Base-by-base conservation (phyloP, 1,140 invertebrate genomes). In the Hesperophylax magnus region DNA sequence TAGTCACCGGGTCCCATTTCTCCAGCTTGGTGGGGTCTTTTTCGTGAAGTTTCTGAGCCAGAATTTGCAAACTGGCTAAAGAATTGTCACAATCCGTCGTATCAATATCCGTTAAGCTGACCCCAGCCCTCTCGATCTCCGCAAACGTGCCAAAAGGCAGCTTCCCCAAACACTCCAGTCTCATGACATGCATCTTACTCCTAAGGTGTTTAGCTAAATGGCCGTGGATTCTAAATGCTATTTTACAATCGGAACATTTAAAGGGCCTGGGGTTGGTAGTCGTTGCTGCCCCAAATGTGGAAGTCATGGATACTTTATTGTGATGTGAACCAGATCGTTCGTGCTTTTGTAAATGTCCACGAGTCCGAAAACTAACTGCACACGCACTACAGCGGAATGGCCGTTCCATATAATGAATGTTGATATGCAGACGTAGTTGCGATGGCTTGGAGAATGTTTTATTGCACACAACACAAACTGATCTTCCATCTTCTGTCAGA, bases 171-270 rank as follows among this genome's bases (percentile, higher is more conserved):
- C 96, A 97, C 88, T 99, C 98, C 56, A 99, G 91, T 85, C 96
- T 95, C 94, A 97, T 97, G 24, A 99, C 98, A 86, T 99, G 98
- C 93, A 97, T 96, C 91, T 99, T 99, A 39, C 97, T 98, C 54
- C 98, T 92, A 56, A 99, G 91, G 91, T 99, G 98, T 90, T 99
- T 99, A 0, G 97, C 97, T 84, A 99, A 90, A 89, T 99, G 97
- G 0, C 97, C 98, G 86, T 98, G 97, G 86, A 98, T 98, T 81
- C 98, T 93, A 87, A 99, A 99, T 1, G 97, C 97, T 80, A 98
- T 96, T 87, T 97, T 97, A 88, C 98, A 99, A 86, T 98, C 97
- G 7, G 93, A 94, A 90, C 98, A 99, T 86, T 97, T 97, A 86
- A 98, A 98, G 6, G 97, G 97, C 65, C 97, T 91, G 17, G 97